phyloP scores from a whole-genome alignment of 2,888 invertebrate species.

The Cataglyphis altisquamis region DNA sequence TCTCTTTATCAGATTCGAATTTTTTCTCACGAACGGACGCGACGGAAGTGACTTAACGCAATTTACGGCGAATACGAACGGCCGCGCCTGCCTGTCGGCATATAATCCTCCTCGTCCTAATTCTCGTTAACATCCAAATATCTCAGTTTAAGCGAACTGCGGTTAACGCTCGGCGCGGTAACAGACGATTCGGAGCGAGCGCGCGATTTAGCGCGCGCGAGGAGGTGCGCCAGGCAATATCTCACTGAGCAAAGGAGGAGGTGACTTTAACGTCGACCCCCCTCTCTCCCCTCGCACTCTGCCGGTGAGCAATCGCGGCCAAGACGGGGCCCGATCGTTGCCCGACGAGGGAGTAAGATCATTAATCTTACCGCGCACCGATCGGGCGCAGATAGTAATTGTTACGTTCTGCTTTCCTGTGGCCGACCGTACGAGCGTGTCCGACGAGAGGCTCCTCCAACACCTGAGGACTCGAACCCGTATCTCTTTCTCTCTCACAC shows the following conservation, averaged over 20 bases:
- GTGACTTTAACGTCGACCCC: constrained; percentile 85
- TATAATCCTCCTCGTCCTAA: constrained; percentile 26
- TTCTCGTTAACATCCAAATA: constrained; percentile 46
- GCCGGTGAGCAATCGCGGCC: constrained; percentile 83
- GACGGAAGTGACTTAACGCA: constrained; percentile 27
- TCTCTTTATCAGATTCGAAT: background rate
- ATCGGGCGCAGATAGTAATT: constrained; percentile 86
- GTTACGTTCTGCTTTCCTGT: constrained; percentile 85
- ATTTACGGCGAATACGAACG: constrained; percentile 25
- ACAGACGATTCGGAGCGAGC: constrained; percentile 41
- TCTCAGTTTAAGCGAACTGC: constrained; percentile 33
- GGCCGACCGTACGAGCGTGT: constrained; percentile 80
- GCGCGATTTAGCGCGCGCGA: constrained; percentile 71
- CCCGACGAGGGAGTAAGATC: constrained; percentile 84
- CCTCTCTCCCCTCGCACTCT: constrained; percentile 80
- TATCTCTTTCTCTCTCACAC: constrained; percentile 12
- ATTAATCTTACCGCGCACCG: constrained; percentile 86
- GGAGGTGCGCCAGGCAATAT: constrained; percentile 83
- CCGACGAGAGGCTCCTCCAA: constrained; percentile 60
- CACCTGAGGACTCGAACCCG: constrained; percentile 16
- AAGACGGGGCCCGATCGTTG: constrained; percentile 80
- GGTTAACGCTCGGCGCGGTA: constrained; percentile 45
- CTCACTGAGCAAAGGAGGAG: constrained; percentile 85
- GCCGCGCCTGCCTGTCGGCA: background rate
- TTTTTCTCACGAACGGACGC: constrained; percentile 23